Conservation (phyloP, 1,140 invertebrate species). For the Polyergus mexicanus region DNA sequence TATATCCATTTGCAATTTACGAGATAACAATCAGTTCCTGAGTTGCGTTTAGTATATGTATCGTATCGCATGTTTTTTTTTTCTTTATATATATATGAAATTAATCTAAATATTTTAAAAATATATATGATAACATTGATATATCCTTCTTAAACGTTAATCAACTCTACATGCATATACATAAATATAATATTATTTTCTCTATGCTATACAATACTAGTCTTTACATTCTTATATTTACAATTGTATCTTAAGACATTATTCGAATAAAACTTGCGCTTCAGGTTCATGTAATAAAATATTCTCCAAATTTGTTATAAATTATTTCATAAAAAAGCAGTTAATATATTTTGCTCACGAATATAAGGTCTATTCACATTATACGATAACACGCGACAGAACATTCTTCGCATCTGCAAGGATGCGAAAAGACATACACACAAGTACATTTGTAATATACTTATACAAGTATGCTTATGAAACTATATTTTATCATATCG, state of each 20-base stretch:
- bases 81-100: conserved; percentile 27
- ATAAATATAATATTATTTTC: conserved; percentile 69
- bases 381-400: too few species aligned
- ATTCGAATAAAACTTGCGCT: conserved; percentile 60
- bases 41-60: conserved; percentile 47
- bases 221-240: conserved; percentile 67
- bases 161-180: conserved; percentile 67
- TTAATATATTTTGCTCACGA: not conserved
- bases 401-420: too few species aligned
- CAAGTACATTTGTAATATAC: too few species aligned
- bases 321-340: conserved; percentile 38
- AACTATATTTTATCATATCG: too few species aligned
- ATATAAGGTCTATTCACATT: too few species aligned
- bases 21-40: conserved; percentile 45
- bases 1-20: conserved; percentile 22
- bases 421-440: too few species aligned
- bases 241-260: conserved; percentile 59
- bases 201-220: conserved; percentile 59
- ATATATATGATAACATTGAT: conserved; percentile 67
- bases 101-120: conserved; percentile 67
- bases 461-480: too few species aligned
- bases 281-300: conserved; percentile 41
- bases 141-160: conserved; percentile 67
- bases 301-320: conserved; percentile 36
- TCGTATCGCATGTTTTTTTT: conserved; percentile 13